phyloP scores from a whole-genome alignment of 2,113 vertebrate species.

The Sapayoa aenigma region DNA sequence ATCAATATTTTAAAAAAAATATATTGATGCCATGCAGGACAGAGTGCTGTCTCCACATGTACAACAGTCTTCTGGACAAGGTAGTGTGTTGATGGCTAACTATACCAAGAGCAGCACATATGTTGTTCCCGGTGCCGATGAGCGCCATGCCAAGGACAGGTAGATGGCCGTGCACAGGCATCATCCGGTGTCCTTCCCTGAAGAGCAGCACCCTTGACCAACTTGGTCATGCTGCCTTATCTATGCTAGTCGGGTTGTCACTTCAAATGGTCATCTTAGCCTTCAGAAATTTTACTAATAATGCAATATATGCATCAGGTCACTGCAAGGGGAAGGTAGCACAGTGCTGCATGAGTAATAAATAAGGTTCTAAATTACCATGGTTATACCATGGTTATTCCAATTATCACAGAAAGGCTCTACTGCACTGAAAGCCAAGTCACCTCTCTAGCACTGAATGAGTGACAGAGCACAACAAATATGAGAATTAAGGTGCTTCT shows the following conservation, averaged over 20 bases:
- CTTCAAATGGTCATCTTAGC: background rate
- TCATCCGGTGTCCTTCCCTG: background rate
- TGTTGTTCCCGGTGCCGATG: accelerated
- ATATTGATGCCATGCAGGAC: background rate
- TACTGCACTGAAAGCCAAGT: background rate
- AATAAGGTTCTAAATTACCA: background rate
- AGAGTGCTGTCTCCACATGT: background rate
- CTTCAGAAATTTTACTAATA: background rate
- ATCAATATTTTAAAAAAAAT: background rate
- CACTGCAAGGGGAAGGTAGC: background rate
- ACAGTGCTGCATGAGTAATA: background rate
- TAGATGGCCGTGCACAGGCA: background rate
- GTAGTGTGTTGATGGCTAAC: too few species aligned
- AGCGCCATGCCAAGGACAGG: accelerated
- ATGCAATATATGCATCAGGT: too few species aligned
- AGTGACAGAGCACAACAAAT: background rate
- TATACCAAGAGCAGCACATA: background rate
- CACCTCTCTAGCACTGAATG: background rate
- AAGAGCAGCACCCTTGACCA: background rate
- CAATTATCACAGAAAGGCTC: background rate
- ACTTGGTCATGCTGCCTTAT: background rate
- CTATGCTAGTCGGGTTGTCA: background rate
- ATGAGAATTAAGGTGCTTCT: accelerated
- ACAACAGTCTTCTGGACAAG: background rate
- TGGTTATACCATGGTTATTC: background rate